Evolutionary conservation across 2,113 vertebrate genomes (phyloP).

Genomic region (Gasterosteus nipponicus): DNA sequence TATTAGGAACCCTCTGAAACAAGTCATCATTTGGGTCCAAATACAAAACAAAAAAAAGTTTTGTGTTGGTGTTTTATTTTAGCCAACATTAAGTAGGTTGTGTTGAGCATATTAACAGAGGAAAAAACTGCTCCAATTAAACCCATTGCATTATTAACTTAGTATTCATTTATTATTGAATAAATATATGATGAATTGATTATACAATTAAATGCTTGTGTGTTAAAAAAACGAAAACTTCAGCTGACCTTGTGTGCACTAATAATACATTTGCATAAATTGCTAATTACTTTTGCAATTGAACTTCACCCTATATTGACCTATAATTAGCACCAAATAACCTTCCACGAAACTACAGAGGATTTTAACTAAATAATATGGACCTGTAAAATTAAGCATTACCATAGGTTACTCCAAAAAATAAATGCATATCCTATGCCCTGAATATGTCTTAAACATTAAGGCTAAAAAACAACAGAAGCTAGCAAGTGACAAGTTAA

Average conservation of each 20-base stretch:
- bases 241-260: not conserved
- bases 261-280: not conserved
- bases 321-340: not conserved
- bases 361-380: not conserved
- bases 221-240: slow-evolving; percentile 5
- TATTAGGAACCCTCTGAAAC: not conserved
- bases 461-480: not conserved
- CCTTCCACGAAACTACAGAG: not conserved
- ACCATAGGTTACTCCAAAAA: not conserved
- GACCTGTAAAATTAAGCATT: slow-evolving; percentile 30
- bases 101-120: not conserved
- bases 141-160: not conserved
- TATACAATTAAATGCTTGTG: not conserved
- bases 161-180: not conserved
- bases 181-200: not conserved
- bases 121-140: not conserved
- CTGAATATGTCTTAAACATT: slow-evolving; percentile 14
- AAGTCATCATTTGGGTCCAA: not conserved
- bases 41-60: not conserved
- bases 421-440: not conserved
- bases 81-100: not conserved
- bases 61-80: not conserved
- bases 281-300: not conserved
- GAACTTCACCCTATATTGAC: not conserved
- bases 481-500: slow-evolving; percentile 8